A percentile compares a stretch with the other conserved stretches of the same genome.
Conservation (phyloP, 2,888 invertebrate species). For the Callinectes sapidus region DNA sequence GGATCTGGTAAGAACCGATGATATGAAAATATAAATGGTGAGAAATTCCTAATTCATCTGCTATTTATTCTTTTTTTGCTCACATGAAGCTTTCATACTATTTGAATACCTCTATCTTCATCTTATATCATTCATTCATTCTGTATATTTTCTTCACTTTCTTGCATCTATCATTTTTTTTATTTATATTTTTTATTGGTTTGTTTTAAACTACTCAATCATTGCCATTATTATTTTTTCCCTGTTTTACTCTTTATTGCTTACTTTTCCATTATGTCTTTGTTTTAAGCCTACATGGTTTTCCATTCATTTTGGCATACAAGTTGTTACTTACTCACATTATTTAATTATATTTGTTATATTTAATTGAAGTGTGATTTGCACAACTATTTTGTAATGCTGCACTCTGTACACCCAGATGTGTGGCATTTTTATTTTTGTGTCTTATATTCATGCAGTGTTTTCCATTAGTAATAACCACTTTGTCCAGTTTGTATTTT, state of each 20-base stretch:
- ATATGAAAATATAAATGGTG: background rate
- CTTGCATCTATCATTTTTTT: background rate
- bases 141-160: no score
- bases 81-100: background rate
- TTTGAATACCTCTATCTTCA: background rate
- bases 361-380: background rate
- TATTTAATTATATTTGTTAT: background rate
- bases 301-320: background rate
- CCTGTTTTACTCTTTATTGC: background rate
- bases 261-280: background rate
- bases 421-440: background rate
- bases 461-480: slow-evolving; percentile 9
- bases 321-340: background rate
- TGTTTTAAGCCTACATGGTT: background rate
- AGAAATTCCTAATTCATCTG: background rate
- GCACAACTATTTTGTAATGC: background rate
- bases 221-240: background rate
- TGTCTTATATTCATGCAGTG: background rate
- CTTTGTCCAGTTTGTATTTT: background rate
- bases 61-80: background rate
- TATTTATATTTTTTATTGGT: background rate
- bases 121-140: background rate
- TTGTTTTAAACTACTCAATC: background rate
- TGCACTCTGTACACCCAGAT: background rate
- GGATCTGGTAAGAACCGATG: background rate